Percentiles rank a stretch among this genome's conserved stretches.
These are phyloP conservation scores for Habroteleia sp. DNA, from an alignment of 2,888 invertebrate genomes.

Conservation along the genomic window DNA sequence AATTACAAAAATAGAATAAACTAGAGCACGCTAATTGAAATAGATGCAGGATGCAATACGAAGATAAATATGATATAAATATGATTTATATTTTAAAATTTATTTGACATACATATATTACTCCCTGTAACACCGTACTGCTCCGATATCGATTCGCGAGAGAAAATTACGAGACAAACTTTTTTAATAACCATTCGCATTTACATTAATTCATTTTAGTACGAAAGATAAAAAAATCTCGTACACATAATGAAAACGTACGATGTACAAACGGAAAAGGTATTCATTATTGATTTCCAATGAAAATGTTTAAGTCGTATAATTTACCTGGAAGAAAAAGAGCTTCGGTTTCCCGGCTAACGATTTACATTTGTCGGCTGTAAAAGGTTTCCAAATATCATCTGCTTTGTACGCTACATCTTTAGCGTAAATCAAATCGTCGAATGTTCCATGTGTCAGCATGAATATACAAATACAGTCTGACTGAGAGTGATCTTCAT, in stretches of 20 bases:
- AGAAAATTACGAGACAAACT: constrained; percentile 18
- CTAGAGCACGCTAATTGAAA: too few species aligned
- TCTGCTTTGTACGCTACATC: constrained; percentile 82
- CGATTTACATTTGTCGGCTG: constrained; percentile 82
- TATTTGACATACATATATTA: too few species aligned
- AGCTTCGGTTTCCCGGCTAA: constrained; percentile 85
- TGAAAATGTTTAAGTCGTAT: constrained; percentile 3
- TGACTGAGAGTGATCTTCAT: constrained; percentile 81
- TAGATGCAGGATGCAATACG: too few species aligned
- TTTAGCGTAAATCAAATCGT: constrained; percentile 82
- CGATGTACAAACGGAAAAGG: neutral
- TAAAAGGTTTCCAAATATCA: constrained; percentile 83
- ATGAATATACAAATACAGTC: constrained; percentile 84
- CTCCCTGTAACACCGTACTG: too few species aligned
- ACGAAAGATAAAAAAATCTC: constrained; percentile 7
- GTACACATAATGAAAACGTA: constrained; percentile 1
- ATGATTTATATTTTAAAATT: too few species aligned
- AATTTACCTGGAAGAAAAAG: constrained; percentile 84
- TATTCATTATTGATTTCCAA: constrained; percentile 34
- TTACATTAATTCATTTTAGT: constrained; percentile 4
- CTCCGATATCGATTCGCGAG: neutral
- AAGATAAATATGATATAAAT: too few species aligned
- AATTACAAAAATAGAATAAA: too few species aligned
- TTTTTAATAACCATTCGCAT: neutral
- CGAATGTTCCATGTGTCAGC: constrained; percentile 83